phyloP scores from a whole-genome alignment of 2,797 vertebrate genomes.

The Eupleurogrammus muticus region DNA sequence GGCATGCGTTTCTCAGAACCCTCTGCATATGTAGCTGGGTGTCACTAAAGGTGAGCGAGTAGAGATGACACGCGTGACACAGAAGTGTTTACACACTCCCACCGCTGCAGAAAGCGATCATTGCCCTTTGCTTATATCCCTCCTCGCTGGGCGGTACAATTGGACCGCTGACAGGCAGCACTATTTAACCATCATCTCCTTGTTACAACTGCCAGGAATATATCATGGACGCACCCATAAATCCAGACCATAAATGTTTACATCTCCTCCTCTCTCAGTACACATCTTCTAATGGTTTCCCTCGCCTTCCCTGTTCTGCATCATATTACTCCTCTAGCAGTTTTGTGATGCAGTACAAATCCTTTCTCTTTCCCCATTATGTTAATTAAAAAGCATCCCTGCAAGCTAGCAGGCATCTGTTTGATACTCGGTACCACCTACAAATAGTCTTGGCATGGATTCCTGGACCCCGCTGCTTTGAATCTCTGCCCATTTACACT shows the following conservation, averaged over 20 bases:
- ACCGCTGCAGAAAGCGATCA: neutral
- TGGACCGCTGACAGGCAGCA: slow-evolving; percentile 29
- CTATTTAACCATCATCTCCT: slow-evolving; percentile 38
- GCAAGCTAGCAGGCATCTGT: slow-evolving; percentile 61
- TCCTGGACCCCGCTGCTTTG: slow-evolving; percentile 58
- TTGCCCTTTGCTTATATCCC: neutral
- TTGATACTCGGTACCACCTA: slow-evolving; percentile 71
- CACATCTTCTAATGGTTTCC: slow-evolving; percentile 20
- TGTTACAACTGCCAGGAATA: slow-evolving; percentile 38
- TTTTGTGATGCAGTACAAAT: slow-evolving; percentile 45
- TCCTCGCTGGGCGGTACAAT: slow-evolving; percentile 22
- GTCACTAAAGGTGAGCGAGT: neutral
- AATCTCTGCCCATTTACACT: slow-evolving; percentile 73
- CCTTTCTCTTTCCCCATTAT: slow-evolving; percentile 65
- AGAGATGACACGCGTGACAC: neutral
- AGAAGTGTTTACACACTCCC: neutral
- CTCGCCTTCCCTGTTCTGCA: slow-evolving; percentile 18
- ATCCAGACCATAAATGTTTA: slow-evolving; percentile 51
- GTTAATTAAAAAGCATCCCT: slow-evolving; percentile 77
- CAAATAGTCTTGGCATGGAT: slow-evolving; percentile 74
- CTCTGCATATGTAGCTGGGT: neutral
- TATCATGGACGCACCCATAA: slow-evolving; percentile 45
- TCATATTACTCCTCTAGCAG: slow-evolving; percentile 15
- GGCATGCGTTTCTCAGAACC: neutral
- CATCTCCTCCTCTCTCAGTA: slow-evolving; percentile 21